Conservation (phyloP, 2,113 vertebrate species). For the Notechis scutatus region DNA sequence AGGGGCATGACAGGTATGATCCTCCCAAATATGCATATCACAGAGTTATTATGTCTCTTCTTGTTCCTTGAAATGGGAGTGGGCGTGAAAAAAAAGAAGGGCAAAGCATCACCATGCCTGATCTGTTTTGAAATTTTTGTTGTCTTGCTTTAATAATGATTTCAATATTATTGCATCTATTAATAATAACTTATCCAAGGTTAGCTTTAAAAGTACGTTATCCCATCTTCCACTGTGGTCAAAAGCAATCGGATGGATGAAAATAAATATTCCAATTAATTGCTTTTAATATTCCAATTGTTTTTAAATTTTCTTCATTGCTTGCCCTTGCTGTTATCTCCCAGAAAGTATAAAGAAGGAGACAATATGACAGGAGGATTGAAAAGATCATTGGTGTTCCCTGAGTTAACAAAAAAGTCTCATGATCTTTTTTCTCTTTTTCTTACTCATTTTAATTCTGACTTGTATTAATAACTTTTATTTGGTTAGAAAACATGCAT, state of each 20-base stretch:
- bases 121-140: not conserved
- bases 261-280: not conserved
- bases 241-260: not conserved
- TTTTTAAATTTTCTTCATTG: not conserved
- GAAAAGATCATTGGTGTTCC: fast-evolving
- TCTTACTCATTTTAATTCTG: not conserved
- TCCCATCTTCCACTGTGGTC: too few species aligned
- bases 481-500: not conserved
- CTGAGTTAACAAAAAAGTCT: fast-evolving
- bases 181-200: not conserved
- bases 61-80: not conserved
- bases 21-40: not conserved
- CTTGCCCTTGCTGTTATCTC: not conserved
- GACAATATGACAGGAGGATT: not conserved
- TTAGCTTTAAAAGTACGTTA: not conserved
- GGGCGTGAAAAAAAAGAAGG: not conserved
- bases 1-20: too few species aligned
- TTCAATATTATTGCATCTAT: not conserved
- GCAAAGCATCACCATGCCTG: not conserved
- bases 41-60: not conserved
- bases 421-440: fast-evolving
- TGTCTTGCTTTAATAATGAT: not conserved
- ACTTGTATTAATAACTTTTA: constrained; percentile 5
- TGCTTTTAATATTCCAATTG: not conserved
- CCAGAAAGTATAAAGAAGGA: not conserved